phyloP scores from a whole-genome alignment of 1,140 invertebrate species.

The Leptonema lineaticorne region DNA sequence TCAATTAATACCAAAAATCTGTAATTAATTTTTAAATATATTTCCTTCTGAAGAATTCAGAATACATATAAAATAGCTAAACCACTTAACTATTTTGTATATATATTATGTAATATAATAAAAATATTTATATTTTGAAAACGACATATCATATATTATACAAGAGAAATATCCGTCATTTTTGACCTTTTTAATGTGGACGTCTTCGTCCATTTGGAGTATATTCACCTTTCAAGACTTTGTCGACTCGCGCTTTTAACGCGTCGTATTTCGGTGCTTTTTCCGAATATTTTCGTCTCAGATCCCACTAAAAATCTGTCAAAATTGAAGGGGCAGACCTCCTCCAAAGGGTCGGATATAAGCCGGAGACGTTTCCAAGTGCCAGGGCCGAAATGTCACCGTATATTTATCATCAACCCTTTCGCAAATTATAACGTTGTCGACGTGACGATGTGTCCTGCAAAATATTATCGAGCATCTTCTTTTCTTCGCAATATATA shows the following conservation, averaged over 20 bases:
- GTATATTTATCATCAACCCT: not conserved
- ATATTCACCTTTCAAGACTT: no score
- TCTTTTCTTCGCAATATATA: not conserved
- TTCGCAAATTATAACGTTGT: not conserved
- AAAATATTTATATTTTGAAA: no score
- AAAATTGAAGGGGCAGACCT: not conserved
- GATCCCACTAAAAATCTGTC: not conserved
- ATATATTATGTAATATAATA: no score
- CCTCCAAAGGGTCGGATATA: slow-evolving; percentile 2
- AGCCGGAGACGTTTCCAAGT: slow-evolving; percentile 11
- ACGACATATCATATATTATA: no score
- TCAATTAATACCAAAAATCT: no score
- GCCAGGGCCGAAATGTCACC: not conserved
- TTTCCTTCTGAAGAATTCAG: no score
- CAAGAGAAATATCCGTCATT: no score
- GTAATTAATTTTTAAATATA: no score
- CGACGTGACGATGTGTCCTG: not conserved
- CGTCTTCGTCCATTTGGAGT: no score
- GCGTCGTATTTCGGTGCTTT: not conserved
- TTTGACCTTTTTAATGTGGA: no score
- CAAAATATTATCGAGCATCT: not conserved
- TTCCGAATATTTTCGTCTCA: not conserved
- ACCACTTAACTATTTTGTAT: no score
- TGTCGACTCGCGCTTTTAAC: not conserved
- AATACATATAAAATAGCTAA: no score